A percentile compares a stretch with the other conserved stretches of the same genome.
phyloP scores from a whole-genome alignment of 2,113 vertebrate species.

The Butorides virescens region DNA sequence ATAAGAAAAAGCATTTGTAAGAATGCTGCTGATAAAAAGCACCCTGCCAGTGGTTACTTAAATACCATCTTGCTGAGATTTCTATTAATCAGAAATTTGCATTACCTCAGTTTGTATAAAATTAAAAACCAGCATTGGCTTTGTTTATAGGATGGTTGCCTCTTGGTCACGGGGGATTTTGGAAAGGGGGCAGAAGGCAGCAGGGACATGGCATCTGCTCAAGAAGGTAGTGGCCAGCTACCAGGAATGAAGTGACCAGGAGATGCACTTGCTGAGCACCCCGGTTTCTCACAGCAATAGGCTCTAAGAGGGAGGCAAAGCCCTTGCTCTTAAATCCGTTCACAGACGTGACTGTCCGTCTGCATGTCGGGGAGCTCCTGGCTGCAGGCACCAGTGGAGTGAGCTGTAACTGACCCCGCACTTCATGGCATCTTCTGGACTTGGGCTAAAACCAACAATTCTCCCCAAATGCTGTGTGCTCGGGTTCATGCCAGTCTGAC shows the following conservation, averaged over 20 bases:
- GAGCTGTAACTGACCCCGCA: accelerated
- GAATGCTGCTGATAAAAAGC: background rate
- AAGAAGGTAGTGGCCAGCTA: background rate
- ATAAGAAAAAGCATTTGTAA: background rate
- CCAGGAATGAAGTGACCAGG: background rate
- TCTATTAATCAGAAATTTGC: background rate
- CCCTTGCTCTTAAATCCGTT: background rate
- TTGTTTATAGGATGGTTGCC: background rate
- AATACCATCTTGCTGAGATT: background rate
- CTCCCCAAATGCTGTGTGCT: background rate
- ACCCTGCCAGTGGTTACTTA: background rate
- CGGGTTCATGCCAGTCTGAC: background rate
- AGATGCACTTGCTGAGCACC: background rate
- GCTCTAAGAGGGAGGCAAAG: background rate
- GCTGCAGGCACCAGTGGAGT: background rate
- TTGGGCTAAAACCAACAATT: background rate
- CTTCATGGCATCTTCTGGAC: background rate
- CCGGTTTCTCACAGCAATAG: background rate
- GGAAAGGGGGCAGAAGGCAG: background rate
- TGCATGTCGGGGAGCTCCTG: background rate
- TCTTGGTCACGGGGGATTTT: background rate
- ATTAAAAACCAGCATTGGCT: background rate
- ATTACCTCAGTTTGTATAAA: background rate
- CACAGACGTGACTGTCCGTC: accelerated
- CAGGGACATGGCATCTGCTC: background rate